Evolutionary conservation across 2,113 vertebrate species (phyloP).

Genomic region (Ardeotis arabs): DNA sequence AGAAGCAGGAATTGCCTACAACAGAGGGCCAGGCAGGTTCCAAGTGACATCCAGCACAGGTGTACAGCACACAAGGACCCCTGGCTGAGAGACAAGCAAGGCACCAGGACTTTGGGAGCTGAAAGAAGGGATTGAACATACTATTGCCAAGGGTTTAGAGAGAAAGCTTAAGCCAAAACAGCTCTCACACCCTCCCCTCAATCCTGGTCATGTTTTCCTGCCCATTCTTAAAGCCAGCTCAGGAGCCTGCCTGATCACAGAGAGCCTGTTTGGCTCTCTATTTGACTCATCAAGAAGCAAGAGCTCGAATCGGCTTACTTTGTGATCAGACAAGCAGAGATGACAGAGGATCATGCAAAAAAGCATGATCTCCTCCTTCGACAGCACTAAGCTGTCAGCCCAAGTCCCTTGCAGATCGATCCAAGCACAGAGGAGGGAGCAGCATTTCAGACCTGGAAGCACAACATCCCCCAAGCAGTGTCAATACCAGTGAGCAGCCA

Average conservation of each 20-base stretch:
- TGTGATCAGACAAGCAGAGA: background rate
- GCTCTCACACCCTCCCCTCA: background rate
- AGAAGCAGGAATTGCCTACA: constrained; percentile 9
- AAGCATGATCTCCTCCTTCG: background rate
- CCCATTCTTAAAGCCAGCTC: background rate
- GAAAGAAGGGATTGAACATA: background rate
- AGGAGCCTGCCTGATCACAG: background rate
- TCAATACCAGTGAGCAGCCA: background rate
- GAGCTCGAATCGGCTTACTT: background rate
- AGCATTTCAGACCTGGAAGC: background rate
- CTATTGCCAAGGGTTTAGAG: background rate
- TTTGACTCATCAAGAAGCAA: background rate
- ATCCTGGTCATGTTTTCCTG: background rate
- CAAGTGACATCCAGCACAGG: background rate
- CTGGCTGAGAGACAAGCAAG: background rate
- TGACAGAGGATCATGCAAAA: accelerated
- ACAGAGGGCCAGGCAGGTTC: background rate
- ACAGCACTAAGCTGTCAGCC: background rate
- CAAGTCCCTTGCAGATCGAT: accelerated
- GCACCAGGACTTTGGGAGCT: background rate
- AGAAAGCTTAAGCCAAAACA: background rate
- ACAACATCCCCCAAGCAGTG: accelerated
- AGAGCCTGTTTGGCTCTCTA: background rate
- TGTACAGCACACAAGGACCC: background rate
- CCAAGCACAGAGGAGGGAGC: background rate